These are phyloP conservation scores for Solen grandis DNA, from an alignment of 1,140 invertebrate species.

Conservation along the genomic window DNA sequence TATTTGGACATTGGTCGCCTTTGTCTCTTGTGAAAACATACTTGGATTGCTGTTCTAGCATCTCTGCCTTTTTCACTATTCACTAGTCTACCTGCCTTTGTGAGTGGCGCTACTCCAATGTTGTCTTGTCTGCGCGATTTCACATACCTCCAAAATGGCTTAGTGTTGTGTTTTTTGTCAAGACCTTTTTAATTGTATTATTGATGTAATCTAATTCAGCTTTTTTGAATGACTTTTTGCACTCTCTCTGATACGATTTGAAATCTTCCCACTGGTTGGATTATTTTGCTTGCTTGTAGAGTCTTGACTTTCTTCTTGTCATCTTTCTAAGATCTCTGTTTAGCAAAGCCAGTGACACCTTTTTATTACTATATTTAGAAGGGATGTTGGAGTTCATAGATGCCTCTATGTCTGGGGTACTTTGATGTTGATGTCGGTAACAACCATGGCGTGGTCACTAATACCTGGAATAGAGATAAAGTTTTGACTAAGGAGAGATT, in stretches of 20 bases:
- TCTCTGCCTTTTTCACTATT: conserved; percentile 38
- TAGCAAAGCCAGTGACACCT: conserved; percentile 23
- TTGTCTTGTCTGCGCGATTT: conserved; percentile 49
- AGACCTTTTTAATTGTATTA: conserved; percentile 30
- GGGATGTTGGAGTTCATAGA: conserved; percentile 1
- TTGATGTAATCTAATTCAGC: conserved; percentile 41
- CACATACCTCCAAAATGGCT: conserved; percentile 27
- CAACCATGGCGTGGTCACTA: conserved; percentile 39
- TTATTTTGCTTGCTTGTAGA: conserved; percentile 37
- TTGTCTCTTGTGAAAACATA: conserved; percentile 29
- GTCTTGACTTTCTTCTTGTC: conserved; percentile 16
- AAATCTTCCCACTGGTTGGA: conserved; percentile 5
- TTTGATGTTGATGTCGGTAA: conserved; percentile 37
- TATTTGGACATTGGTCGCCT: not conserved
- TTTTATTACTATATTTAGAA: conserved; percentile 38
- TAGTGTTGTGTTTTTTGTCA: conserved; percentile 24
- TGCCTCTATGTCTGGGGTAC: conserved; percentile 16
- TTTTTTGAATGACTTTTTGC: conserved; percentile 42
- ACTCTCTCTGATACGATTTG: conserved; percentile 32
- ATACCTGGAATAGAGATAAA: conserved; percentile 24
- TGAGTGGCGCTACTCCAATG: conserved; percentile 38
- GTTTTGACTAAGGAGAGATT: conserved; percentile 41
- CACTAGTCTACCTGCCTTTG: conserved; percentile 7
- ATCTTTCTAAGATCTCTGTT: conserved; percentile 23
- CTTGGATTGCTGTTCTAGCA: conserved; percentile 31